Base-by-base conservation (phyloP, 2,113 vertebrate genomes). In the Otolemur garnettii region DNA sequence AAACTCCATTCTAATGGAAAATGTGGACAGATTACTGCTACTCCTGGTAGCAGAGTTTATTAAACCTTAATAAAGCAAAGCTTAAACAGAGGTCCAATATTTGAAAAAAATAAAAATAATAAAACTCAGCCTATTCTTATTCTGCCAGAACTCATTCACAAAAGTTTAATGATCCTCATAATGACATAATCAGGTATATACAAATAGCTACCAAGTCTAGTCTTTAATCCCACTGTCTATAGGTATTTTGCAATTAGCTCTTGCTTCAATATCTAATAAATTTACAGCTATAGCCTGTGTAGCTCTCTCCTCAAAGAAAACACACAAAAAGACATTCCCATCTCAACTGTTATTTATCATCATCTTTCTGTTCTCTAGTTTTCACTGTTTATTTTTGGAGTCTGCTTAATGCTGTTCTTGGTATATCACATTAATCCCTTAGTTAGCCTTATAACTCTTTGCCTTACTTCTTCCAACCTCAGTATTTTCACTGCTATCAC, bases 61-160 rank as follows among this genome's bases (percentile, higher is more conserved):
- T 83, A 30, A 93, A 45, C 62, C 15, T 84, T 72, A 83, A 94
- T 66, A 93, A 90, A 95, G 59, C 55, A 88, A 4, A 91, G 57
- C 33, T 87, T 74, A 91, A 94, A 94, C 38, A 90, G 1, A 93
- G 53, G 93, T 71, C 8, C 19, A 90, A 35, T 53, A 84, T 87
- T 53, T 6, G 38, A 57, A 60, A 94, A 93, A 71, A 10, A 6
- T 78, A 81, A 84, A 75, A 94, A 53, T 69, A 66, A 86, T 60
- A 22, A 59, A 88, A 90, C 12, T 42, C 26, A 81, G 33, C 2
- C 33, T 93, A 92, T 77, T 82, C 66, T 91, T 89, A 94, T 30
- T 95, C 18, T 88, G 93, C 11, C 22, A 94, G 66, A 96, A 92
- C 77, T 77, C n/a, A 97, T 64, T 45, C 14, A 78, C 11, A 78